phyloP scores from a whole-genome alignment of 1,140 invertebrate species.

The Cecropterus lyciades region DNA sequence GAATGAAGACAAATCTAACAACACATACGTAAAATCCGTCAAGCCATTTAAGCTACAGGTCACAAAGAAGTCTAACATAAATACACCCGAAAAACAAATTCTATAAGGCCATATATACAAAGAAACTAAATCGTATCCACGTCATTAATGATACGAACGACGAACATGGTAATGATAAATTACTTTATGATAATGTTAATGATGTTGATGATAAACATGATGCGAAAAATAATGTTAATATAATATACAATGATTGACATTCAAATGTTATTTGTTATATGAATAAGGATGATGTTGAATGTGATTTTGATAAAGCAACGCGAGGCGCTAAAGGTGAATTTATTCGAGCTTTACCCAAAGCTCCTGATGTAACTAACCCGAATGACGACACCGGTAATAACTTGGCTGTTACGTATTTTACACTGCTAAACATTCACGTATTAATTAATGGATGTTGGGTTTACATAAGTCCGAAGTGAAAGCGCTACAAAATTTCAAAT shows the following conservation, averaged over 20 bases:
- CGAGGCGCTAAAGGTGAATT: conserved; percentile 46
- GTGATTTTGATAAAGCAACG: conserved; percentile 30
- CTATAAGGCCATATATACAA: too few species aligned
- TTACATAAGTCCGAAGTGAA: too few species aligned
- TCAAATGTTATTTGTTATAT: conserved; percentile 16
- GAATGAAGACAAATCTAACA: too few species aligned
- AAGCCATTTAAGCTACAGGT: too few species aligned
- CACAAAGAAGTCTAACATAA: not conserved
- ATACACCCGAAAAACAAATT: conserved; percentile 5
- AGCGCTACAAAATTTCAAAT: too few species aligned
- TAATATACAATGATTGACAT: conserved; percentile 5
- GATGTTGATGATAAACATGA: not conserved
- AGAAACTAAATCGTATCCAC: too few species aligned
- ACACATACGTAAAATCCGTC: too few species aligned
- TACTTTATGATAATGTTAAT: conserved; percentile 5
- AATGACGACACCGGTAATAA: conserved; percentile 40
- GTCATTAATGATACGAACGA: not conserved
- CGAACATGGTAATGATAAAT: conserved; percentile 12
- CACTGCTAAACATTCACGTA: conserved; percentile 33
- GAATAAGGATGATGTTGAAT: conserved; percentile 23
- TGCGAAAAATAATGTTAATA: conserved; percentile 2
- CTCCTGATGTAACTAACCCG: conserved; percentile 23
- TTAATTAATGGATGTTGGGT: too few species aligned
- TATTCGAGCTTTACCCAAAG: conserved; percentile 4
- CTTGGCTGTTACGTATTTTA: conserved; percentile 60